Conservation (phyloP, 1,140 invertebrate genomes). For the Magallana gigas region DNA sequence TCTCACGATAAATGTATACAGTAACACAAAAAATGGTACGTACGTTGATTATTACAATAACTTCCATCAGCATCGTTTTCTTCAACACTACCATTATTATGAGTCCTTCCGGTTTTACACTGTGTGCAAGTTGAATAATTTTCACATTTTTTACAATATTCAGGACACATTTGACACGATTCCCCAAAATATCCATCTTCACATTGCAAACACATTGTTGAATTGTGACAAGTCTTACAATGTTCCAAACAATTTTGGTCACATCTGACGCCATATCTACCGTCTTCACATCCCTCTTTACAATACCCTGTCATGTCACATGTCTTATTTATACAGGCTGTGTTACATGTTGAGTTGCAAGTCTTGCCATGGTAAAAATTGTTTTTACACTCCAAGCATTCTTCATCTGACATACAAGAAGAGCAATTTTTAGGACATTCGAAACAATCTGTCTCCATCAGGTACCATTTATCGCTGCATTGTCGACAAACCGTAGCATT, state of each 20-base stretch:
- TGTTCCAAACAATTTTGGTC: neutral
- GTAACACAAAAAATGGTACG: too few species aligned
- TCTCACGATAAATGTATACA: too few species aligned
- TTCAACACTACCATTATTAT: too few species aligned
- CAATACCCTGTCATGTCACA: neutral
- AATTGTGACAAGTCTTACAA: neutral
- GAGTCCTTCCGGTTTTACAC: too few species aligned
- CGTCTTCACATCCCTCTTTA: neutral
- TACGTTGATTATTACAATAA: too few species aligned
- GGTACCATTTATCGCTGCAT: neutral
- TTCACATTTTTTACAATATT: neutral
- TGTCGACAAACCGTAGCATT: neutral
- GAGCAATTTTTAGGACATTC: slow-evolving; percentile 1
- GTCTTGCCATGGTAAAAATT: neutral
- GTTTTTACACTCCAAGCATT: neutral
- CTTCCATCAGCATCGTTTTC: too few species aligned
- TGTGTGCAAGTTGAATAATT: neutral
- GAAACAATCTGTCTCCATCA: neutral
- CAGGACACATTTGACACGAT: neutral
- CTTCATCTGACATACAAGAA: neutral
- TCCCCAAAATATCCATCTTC: neutral
- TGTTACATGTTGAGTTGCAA: neutral
- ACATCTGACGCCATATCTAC: neutral
- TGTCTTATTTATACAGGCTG: neutral
- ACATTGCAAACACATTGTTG: neutral